Conservation (phyloP, 2,888 invertebrate genomes). For the Campoletis raptor region DNA sequence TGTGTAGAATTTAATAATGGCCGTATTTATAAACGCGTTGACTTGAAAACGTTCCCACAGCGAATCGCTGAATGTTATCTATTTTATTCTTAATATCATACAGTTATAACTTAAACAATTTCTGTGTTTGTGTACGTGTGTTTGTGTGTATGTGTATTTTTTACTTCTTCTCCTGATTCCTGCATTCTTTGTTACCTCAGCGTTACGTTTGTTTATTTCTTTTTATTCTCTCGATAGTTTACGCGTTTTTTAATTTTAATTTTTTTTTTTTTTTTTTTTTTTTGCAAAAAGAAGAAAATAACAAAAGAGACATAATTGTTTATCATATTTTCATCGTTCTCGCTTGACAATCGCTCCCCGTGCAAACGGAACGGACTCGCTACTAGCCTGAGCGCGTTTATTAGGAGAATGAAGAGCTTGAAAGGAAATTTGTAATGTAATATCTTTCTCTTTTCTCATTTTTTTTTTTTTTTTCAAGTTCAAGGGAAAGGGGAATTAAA, state of each 20-base stretch:
- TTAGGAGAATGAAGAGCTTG: conserved; percentile 16
- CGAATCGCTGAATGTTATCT: conserved; percentile 73
- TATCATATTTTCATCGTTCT: conserved; percentile 44
- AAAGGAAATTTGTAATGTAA: conserved; percentile 7
- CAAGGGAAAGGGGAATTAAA: conserved; percentile 14
- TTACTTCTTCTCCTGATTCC: conserved; percentile 25
- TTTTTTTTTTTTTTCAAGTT: not conserved
- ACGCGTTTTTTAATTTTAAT: too few relatives aligned
- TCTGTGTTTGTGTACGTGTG: conserved; percentile 33
- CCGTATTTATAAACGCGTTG: conserved; percentile 30
- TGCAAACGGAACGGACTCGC: conserved; percentile 52
- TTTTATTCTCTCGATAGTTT: conserved; percentile 62
- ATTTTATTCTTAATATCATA: conserved; percentile 77
- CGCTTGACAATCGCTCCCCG: conserved; percentile 42
- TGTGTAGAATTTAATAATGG: conserved; percentile 24
- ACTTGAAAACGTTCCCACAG: conserved; percentile 55
- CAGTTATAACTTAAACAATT: conserved; percentile 78
- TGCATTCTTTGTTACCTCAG: conserved; percentile 40
- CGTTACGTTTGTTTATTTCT: conserved; percentile 41
- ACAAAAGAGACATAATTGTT: conserved; percentile 45
- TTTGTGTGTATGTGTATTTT: conserved; percentile 56
- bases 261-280: conserved; percentile 47
- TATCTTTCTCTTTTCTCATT: not conserved
- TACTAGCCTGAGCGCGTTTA: conserved; percentile 49
- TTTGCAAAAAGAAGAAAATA: conserved; percentile 42